A percentile compares a stretch with the other conserved stretches of the same genome.
These are phyloP conservation scores for Ameiurus melas DNA, from an alignment of 2,113 vertebrate species.

Conservation along the genomic window DNA sequence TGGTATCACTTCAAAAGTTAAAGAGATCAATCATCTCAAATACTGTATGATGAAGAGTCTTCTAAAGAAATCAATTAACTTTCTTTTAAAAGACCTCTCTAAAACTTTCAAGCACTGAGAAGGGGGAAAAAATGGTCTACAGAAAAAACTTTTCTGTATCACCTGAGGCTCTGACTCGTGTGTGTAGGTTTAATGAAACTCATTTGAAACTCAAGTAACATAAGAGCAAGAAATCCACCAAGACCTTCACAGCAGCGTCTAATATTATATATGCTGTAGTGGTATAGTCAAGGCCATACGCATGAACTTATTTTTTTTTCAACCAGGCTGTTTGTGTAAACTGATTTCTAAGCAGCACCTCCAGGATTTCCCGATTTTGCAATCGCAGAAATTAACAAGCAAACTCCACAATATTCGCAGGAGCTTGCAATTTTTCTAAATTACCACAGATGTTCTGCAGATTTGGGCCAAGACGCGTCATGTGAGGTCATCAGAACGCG, in stretches of 20 bases:
- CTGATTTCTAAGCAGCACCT: neutral
- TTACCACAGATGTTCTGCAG: too few relatives aligned
- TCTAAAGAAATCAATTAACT: constrained; percentile 25
- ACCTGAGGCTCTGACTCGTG: constrained; percentile 57
- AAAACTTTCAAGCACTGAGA: constrained; percentile 42
- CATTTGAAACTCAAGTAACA: constrained; percentile 50
- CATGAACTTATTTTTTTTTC: neutral
- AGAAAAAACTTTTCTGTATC: constrained; percentile 40
- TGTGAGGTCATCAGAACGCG: too few relatives aligned
- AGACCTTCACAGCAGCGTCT: neutral
- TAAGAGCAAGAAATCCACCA: neutral
- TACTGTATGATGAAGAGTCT: constrained; percentile 19
- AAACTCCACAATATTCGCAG: too few relatives aligned
- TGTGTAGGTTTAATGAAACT: constrained; percentile 61
- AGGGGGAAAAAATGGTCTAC: neutral
- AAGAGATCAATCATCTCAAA: constrained; percentile 29
- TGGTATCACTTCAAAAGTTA: constrained; percentile 29
- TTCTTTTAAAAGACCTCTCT: constrained; percentile 8
- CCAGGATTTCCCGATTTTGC: too few relatives aligned
- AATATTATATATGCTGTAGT: neutral
- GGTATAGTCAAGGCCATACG: neutral
- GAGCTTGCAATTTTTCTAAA: too few relatives aligned
- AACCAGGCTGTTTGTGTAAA: neutral
- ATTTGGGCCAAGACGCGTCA: too few relatives aligned
- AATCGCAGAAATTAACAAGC: too few relatives aligned